Evolutionary conservation across 2,797 vertebrate species (phyloP), one percentile per base, ranked within the genome.

Genomic region (Rhyacichthys aspro): DNA sequence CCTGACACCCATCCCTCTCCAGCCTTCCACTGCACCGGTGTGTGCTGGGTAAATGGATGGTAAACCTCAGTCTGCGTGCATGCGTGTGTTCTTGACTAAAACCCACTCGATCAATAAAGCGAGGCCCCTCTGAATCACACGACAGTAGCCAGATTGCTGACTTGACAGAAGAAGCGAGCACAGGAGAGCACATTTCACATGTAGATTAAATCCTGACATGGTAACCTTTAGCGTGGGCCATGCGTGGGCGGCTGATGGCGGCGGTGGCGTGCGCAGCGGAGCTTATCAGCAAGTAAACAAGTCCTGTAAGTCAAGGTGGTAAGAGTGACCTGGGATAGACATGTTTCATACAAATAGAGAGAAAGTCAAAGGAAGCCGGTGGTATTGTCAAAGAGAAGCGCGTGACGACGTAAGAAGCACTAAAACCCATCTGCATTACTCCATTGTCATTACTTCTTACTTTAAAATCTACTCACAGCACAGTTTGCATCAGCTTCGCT

Each of bases 91-190:
- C 72, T 70, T 73, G 82, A 78, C 78, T 81, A 67, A 85, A 76
- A 89, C 84, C 83, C 88, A 87, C 73, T 70, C 88, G 91, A 94
- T 92, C 89, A 92, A 93, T 93, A 89, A 78, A 88, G 86, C 79
- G 67, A 78, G n/a, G 89, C 70, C 77, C 70, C 73, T 85, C 81
- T 79, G 78, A 86, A 86, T 88, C 79, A 83, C 81, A 19, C 78
- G 56, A 59, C 82, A 74, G 72, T 65, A 79, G 76, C 82, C 84
- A 85, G 77, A 86, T 87, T 83, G 91, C 90, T 92, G 91, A 92
- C 86, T 78, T 77, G 88, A 89, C 90, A 89, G 74, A 84, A 88
- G 80, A 72, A 55, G 76, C 76, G 72, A 52, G 77, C 71, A 62
- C 69, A 54, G 70, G 61, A 81, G 77, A 85, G 82, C 83, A 75